A percentile compares a stretch with the other conserved stretches of the same genome.
These are phyloP conservation scores for Rousettus leschenaultii DNA, from an alignment of 2,113 vertebrate species.

Conservation along the genomic window DNA sequence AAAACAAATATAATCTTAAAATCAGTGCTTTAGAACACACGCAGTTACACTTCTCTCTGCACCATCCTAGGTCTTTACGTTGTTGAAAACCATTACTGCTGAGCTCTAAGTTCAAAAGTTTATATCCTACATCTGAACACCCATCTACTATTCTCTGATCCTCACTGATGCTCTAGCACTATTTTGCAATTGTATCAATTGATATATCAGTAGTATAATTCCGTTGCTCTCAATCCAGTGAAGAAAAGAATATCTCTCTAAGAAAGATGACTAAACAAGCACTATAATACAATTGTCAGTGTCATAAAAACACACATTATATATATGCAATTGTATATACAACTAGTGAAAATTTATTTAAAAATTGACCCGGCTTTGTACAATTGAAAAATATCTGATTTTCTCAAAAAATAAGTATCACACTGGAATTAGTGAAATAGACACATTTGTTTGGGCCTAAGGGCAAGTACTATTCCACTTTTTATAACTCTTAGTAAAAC, in stretches of 20 bases:
- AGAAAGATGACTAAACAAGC: not conserved
- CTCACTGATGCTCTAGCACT: not conserved
- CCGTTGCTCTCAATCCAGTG: not conserved
- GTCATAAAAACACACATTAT: not conserved
- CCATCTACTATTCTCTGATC: not conserved
- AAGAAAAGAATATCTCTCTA: not conserved
- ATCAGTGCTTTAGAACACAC: not conserved
- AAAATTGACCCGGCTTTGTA: not conserved
- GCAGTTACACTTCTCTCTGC: not conserved
- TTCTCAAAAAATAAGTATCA: slow-evolving; percentile 22
- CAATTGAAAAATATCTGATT: slow-evolving; percentile 36
- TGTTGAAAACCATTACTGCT: not conserved
- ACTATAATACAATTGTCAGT: not conserved
- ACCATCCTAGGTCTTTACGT: not conserved
- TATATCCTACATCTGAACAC: not conserved
- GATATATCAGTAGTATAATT: not conserved
- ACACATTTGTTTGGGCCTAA: slow-evolving; percentile 52
- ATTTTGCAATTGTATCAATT: not conserved
- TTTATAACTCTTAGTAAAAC: slow-evolving; percentile 64
- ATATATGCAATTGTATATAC: not conserved
- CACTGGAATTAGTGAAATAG: slow-evolving; percentile 57
- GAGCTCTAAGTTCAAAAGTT: not conserved
- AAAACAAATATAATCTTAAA: not conserved
- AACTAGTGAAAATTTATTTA: not conserved
- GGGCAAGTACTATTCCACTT: slow-evolving; percentile 60